Conservation (phyloP, 2,888 invertebrate species). For the Selenia dentaria region DNA sequence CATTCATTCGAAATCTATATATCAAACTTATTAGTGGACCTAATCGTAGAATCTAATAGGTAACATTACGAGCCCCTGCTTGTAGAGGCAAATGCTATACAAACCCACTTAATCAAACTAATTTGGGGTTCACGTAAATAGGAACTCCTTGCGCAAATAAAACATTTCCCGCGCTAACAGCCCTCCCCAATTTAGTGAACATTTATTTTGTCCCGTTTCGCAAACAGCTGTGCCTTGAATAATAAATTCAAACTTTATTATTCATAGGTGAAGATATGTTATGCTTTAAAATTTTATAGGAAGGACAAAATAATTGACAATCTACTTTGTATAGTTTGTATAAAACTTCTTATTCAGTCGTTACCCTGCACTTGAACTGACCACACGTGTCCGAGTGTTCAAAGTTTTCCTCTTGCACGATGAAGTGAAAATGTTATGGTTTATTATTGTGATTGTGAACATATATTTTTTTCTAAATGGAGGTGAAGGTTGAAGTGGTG, state of each 20-base stretch:
- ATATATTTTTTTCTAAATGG: slow-evolving; percentile 44
- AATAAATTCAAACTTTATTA: slow-evolving; percentile 1
- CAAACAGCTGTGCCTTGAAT: slow-evolving; percentile 34
- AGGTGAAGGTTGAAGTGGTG: slow-evolving; percentile 75
- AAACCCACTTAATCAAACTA: slow-evolving; percentile 13
- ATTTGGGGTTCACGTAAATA: slow-evolving; percentile 16
- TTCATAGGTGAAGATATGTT: too few relatives aligned
- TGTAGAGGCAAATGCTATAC: background rate
- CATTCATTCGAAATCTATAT: too few relatives aligned
- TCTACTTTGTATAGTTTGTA: too few relatives aligned
- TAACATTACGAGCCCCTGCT: too few relatives aligned
- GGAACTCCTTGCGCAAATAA: slow-evolving; percentile 21
- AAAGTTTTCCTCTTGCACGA: slow-evolving; percentile 29
- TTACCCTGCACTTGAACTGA: slow-evolving; percentile 43
- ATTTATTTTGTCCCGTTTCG: slow-evolving; percentile 35
- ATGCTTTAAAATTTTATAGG: too few relatives aligned
- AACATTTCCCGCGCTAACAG: slow-evolving; percentile 26
- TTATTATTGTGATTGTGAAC: slow-evolving; percentile 27
- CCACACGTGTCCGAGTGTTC: slow-evolving; percentile 44
- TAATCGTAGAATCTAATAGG: too few relatives aligned
- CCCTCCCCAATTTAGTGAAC: slow-evolving; percentile 25
- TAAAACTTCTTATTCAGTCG: slow-evolving; percentile 50
- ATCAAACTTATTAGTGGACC: too few relatives aligned
- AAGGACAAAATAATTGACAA: too few relatives aligned
- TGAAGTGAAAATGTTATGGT: slow-evolving; percentile 9